Evolutionary conservation across 64 coral and sea anemone species (phyloP), one percentile per base, ranked within the genome.

Genomic region (Platygyra sinensis): DNA sequence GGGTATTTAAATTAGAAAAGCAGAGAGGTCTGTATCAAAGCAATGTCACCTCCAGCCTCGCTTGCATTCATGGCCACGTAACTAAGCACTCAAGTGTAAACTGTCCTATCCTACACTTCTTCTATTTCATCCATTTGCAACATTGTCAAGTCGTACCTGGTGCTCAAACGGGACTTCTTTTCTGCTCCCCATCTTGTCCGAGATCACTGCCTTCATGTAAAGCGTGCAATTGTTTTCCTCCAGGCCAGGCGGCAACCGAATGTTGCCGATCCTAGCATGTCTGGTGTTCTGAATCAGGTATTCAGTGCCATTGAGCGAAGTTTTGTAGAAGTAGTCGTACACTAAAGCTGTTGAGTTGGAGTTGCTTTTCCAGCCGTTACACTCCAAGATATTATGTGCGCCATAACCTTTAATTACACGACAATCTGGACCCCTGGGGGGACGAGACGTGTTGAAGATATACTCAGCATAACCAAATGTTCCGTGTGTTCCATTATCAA

Each of bases 301-400:
- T 29, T 79, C 76, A 12, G 25, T 20, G 16, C 76, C 89, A 61
- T 36, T 24, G 9, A 83, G 75, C 12, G 54, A 74, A 0, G 89
- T 82, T 51, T 80, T 91, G 89, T 87, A 91, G 74, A 86, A 90
- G 54, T 86, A 94, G 19, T 76, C 78, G 33, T 87, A 94, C 0
- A 86, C 0, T 18, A 91, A 38, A 31, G 79, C 60, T 15, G 72
- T 74, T 10, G 78, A 51, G 12, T 73, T 80, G 17, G 69, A 75
- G 8, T 42, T 72, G 79, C 86, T 79, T 8, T 72, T 32, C 89
- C 93, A 94, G 0, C 89, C 82, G n/a, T 51, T 60, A 80, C 93
- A 94, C 10, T 2, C 38, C 1, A 94, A 73, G 12, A 74, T 91
- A 27, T 74, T 91, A 0, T 32, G 55, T 1, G 49, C 65, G 3